Percentiles rank a stretch among this genome's conserved stretches.
phyloP scores from a whole-genome alignment of 2,888 invertebrate species.

The Caenorhabditis parvicauda region DNA sequence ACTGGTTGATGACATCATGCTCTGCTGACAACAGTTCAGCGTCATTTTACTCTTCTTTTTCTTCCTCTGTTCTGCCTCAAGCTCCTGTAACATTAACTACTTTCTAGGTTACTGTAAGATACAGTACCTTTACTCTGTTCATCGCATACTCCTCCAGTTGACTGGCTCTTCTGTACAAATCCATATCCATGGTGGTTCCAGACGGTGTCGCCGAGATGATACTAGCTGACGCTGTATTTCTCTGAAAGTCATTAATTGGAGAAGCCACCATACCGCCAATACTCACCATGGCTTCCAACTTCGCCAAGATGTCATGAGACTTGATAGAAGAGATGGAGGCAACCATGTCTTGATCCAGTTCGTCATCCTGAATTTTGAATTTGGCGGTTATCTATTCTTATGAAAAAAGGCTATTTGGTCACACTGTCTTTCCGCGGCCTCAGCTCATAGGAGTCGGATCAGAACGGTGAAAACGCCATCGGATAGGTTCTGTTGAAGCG shows the following conservation, averaged over 20 bases:
- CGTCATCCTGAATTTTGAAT: too few relatives aligned
- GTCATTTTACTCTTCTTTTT: constrained; percentile 36
- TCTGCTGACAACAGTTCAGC: constrained; percentile 39
- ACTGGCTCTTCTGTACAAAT: constrained; percentile 47
- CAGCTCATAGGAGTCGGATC: too few relatives aligned
- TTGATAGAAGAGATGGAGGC: constrained; percentile 52
- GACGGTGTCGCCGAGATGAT: constrained; percentile 15
- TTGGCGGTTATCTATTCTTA: too few relatives aligned
- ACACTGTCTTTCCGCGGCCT: too few relatives aligned
- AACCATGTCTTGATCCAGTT: constrained; percentile 72
- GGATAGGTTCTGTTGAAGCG: too few relatives aligned
- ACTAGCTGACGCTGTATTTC: constrained; percentile 6
- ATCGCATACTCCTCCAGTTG: constrained; percentile 49
- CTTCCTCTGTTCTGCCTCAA: constrained; percentile 30
- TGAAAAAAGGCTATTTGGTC: too few relatives aligned
- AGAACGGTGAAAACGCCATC: too few relatives aligned
- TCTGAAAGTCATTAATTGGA: too few relatives aligned
- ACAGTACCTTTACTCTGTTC: constrained; percentile 24
- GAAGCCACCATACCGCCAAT: constrained; percentile 3
- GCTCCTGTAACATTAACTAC: constrained; percentile 12
- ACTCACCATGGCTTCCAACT: constrained; percentile 34
- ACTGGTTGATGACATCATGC: constrained; percentile 38
- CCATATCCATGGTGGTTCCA: constrained; percentile 34
- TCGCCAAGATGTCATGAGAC: constrained; percentile 51
- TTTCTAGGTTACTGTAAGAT: not conserved